phyloP scores from a whole-genome alignment of 92 coral and sea anemone genomes.

The Palythoa caribaeorum region DNA sequence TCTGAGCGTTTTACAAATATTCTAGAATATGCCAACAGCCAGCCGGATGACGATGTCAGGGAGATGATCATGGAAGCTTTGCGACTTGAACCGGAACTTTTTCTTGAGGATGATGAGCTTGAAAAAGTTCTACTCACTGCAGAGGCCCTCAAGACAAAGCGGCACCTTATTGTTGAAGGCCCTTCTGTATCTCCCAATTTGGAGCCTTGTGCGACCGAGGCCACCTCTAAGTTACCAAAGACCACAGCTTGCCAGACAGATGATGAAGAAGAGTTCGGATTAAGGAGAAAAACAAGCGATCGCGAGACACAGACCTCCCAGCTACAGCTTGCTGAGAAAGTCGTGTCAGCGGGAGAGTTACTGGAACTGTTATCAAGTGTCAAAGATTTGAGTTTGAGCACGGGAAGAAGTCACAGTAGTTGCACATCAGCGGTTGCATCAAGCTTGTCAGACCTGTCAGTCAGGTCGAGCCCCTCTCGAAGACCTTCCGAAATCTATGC shows the following conservation, averaged over 20 bases:
- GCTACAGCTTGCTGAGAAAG: conserved; percentile 25
- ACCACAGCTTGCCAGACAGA: conserved; percentile 48
- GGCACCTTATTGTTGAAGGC: background rate
- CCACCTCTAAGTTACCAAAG: conserved; percentile 6
- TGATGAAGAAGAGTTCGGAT: conserved; percentile 30
- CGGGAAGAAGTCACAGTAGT: background rate
- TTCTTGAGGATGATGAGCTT: conserved; percentile 46
- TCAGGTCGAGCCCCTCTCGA: background rate
- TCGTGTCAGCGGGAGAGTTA: conserved; percentile 31
- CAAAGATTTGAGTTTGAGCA: conserved; percentile 10
- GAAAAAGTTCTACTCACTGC: conserved; percentile 37
- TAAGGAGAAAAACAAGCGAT: conserved; percentile 32
- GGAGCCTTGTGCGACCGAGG: conserved; percentile 2
- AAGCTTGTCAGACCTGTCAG: background rate
- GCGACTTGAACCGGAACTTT: conserved; percentile 35
- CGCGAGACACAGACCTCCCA: conserved; percentile 51
- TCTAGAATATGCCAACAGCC: conserved; percentile 25
- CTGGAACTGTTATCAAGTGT: conserved; percentile 34
- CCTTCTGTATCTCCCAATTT: background rate
- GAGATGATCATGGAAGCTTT: conserved; percentile 43
- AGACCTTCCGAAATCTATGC: conserved; percentile 9
- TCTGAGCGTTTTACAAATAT: conserved; percentile 43
- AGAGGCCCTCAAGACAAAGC: conserved; percentile 18
- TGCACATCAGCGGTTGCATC: background rate
- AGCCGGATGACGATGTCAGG: conserved; percentile 33